A percentile compares a stretch with the other conserved stretches of the same genome.
Evolutionary conservation across 1,140 invertebrate genomes (phyloP).

Genomic region (Drosophila leontia): DNA sequence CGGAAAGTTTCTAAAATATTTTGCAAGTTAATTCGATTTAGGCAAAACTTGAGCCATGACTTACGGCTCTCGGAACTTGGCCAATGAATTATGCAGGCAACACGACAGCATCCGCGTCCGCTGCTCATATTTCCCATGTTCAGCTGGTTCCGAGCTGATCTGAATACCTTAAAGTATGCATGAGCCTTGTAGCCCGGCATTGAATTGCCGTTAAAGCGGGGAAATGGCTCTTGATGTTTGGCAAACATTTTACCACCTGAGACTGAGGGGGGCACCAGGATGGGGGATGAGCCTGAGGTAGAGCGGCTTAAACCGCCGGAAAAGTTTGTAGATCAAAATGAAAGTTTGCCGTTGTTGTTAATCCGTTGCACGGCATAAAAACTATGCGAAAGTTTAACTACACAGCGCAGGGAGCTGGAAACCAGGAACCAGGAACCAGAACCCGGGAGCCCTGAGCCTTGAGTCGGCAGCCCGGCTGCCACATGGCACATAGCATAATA

Average conservation of each 20-base stretch:
- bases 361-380: constrained; percentile 80
- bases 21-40: constrained; percentile 78
- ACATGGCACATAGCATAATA: constrained; percentile 66
- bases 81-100: constrained; percentile 75
- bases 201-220: constrained; percentile 67
- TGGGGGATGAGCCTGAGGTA: neutral
- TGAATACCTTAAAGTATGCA: constrained; percentile 51
- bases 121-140: constrained; percentile 32
- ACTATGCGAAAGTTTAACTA: constrained; percentile 79
- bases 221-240: constrained; percentile 67
- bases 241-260: constrained; percentile 73
- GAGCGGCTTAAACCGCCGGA: constrained; percentile 43
- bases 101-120: constrained; percentile 31
- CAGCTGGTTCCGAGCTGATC: constrained; percentile 25
- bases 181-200: constrained; percentile 43
- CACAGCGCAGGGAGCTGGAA: constrained; percentile 18
- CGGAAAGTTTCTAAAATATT: constrained; percentile 72
- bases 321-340: constrained; percentile 80
- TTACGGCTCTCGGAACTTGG: constrained; percentile 58
- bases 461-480: constrained; percentile 8
- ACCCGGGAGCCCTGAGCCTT: constrained; percentile 1
- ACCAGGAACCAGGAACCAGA: neutral
- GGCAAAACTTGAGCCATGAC: constrained; percentile 73
- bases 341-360: constrained; percentile 81
- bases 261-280: constrained; percentile 11